phyloP scores from a whole-genome alignment of 2,797 vertebrate species.

The Anabacerthia variegaticeps region DNA sequence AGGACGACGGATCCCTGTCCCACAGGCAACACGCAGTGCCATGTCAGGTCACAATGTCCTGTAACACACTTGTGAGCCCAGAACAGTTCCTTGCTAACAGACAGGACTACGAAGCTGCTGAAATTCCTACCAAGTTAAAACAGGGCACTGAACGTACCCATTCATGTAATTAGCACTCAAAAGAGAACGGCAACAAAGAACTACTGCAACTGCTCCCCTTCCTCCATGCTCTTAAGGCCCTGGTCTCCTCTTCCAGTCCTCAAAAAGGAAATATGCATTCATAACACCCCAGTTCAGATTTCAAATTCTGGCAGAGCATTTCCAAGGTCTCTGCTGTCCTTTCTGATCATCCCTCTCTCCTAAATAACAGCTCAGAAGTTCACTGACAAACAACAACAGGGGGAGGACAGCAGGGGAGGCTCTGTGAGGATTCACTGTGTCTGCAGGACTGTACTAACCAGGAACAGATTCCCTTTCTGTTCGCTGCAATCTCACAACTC shows the following conservation, averaged over 20 bases:
- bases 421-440: rapidly evolving
- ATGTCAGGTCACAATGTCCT: neutral
- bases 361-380: neutral
- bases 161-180: rapidly evolving
- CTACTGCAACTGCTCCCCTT: neutral
- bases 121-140: neutral
- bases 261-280: neutral
- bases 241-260: neutral
- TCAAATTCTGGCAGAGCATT: neutral
- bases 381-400: neutral
- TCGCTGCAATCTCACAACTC: neutral
- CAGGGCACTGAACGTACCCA: neutral
- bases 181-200: neutral
- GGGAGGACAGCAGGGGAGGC: neutral
- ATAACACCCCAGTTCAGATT: neutral
- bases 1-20: neutral
- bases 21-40: neutral
- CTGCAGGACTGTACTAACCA: neutral
- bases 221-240: neutral
- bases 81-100: neutral
- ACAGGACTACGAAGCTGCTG: neutral
- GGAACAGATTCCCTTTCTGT: neutral
- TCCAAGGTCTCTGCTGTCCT: neutral
- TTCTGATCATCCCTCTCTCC: neutral
- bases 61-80: neutral